Conservation (phyloP, 2,113 vertebrate species). For the Menidia beryllina region DNA sequence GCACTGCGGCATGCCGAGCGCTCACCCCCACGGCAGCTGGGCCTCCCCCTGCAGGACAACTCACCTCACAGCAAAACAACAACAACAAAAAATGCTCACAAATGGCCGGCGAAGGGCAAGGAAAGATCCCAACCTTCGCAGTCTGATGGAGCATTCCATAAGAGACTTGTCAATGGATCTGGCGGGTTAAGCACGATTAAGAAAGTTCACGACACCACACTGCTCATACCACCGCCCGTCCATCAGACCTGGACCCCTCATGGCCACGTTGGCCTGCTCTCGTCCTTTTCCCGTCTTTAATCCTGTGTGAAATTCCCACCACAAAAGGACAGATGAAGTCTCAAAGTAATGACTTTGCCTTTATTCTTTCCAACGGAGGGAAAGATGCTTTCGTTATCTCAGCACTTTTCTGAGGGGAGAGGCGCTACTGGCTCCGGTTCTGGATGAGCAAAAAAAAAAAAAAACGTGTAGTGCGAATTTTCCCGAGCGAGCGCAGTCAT, state of each 20-base stretch:
- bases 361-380: conserved; percentile 40
- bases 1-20: not conserved
- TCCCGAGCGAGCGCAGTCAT: conserved; percentile 26
- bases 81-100: not conserved
- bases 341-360: conserved; percentile 12
- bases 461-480: conserved; percentile 29
- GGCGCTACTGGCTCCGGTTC: conserved; percentile 26
- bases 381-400: conserved; percentile 39
- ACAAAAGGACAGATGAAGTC: conserved; percentile 15
- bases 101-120: not conserved
- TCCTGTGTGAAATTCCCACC: not conserved
- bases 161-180: not conserved
- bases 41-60: not conserved
- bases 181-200: not conserved
- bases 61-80: not conserved
- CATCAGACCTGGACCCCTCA: not conserved
- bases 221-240: conserved; percentile 6
- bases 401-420: conserved; percentile 38
- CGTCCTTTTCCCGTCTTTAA: not conserved
- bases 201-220: too few species aligned
- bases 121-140: not conserved
- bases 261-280: not conserved
- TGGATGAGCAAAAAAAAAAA: conserved; percentile 38
- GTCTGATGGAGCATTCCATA: not conserved
- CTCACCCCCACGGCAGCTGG: not conserved